Conservation (phyloP, 2,113 vertebrate species). For the Felis catus region DNA sequence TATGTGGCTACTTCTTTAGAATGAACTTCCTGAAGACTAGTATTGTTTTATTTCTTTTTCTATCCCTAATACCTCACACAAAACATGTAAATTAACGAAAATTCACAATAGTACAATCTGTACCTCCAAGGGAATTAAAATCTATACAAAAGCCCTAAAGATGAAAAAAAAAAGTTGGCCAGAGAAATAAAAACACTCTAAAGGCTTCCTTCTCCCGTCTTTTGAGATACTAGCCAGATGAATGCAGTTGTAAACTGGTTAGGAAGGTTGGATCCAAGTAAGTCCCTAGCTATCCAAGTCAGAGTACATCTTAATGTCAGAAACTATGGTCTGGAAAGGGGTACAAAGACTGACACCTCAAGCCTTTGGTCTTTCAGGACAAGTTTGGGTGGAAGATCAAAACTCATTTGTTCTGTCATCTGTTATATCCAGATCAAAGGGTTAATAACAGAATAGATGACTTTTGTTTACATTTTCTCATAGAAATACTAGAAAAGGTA, state of each 20-base stretch:
- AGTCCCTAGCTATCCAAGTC: background rate
- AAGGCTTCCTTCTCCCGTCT: background rate
- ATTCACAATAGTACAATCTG: background rate
- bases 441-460: background rate
- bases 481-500: background rate
- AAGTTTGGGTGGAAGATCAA: conserved; percentile 51
- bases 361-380: background rate
- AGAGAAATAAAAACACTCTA: background rate
- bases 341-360: background rate
- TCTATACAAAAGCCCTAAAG: background rate
- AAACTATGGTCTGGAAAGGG: background rate
- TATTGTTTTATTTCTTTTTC: conserved; percentile 2
- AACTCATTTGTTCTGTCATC: background rate
- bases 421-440: background rate
- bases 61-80: background rate
- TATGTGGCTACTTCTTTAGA: background rate
- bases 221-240: background rate
- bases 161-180: background rate
- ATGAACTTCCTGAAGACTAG: background rate
- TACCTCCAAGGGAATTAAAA: background rate
- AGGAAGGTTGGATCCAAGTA: background rate
- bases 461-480: background rate
- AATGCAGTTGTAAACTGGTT: background rate
- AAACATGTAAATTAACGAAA: background rate
- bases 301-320: background rate